Conservation (phyloP, 2,888 invertebrate species). For the Campopleginae sp. region DNA sequence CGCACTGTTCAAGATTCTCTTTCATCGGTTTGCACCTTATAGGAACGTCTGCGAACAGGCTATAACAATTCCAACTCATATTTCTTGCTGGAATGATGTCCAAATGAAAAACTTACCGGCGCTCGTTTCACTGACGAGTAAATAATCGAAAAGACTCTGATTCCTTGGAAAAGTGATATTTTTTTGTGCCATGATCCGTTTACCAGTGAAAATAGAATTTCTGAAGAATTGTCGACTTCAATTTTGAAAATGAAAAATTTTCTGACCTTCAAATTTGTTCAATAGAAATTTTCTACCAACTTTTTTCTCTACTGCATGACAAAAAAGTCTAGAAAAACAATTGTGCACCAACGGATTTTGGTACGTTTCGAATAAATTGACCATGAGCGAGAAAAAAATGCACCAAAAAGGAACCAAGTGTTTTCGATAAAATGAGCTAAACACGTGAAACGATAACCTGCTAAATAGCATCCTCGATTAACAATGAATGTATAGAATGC, state of each 20-base stretch:
- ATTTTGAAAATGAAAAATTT: neutral
- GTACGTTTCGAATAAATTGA: neutral
- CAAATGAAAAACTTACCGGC: neutral
- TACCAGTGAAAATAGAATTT: neutral
- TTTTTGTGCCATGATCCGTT: neutral
- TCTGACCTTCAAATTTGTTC: too few species aligned
- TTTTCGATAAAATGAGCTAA: neutral
- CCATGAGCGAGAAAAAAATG: neutral
- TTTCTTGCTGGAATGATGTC: neutral
- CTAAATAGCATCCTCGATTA: neutral
- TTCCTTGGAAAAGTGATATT: neutral
- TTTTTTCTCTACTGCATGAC: neutral
- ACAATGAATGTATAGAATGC: neutral
- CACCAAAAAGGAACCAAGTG: neutral
- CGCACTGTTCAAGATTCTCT: neutral
- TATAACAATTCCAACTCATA: neutral
- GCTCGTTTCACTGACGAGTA: neutral
- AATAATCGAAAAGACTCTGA: neutral
- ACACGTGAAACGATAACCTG: neutral
- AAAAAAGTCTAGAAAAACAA: neutral
- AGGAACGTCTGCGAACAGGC: constrained; percentile 19
- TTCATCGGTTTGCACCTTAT: neutral
- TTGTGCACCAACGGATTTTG: neutral
- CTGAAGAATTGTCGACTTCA: neutral
- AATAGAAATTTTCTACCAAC: neutral